Evolutionary conservation across 1,140 invertebrate genomes (phyloP), one percentile per base, ranked within the genome.

Genomic region (Tetramorium simillimum): DNA sequence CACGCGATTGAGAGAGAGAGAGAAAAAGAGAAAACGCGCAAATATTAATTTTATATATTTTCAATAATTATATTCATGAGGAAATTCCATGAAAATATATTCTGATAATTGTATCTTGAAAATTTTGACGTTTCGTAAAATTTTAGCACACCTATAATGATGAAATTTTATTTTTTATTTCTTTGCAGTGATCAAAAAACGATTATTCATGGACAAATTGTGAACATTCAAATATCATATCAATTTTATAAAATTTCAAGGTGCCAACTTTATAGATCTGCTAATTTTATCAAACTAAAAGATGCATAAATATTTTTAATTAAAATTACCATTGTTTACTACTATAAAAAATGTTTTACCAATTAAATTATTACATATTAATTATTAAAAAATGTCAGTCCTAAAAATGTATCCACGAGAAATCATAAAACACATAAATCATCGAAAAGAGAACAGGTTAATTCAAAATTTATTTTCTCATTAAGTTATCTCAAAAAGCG

Each of bases 331-430:
- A 2, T 56, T 40, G 12, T 56, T 65, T 12, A 3, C 2, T 70
- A 6, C 24, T 62, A 43, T 24, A 3, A 18, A n/a, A 18, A 75
- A 37, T 18, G 33, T 33, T 24, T 33, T 65, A 18, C 16, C 14
- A 77, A 33, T 77, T 33, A 77, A 18, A 60, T 62, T 73, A 6
- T 53, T 77, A 62, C 3, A 9, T 46, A 18, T 77, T 46, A 28
- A 33, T 63, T n/a, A 37, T 40, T 62, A 24, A 28, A 63, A 63
- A 10, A 33, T 6, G 37, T 58, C 3, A 75, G 7, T 58, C 14
- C 21, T 37, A 56, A 75, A 14, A 53, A 40, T 58, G 33, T n/a
- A 56, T 16, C 4, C 24, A 14, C 18, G 18, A 73, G 0, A 56
- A 76, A 33, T 60, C 37, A 37, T 3, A 49, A 18, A 37, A 40